These are phyloP conservation scores for Imbricaverruca yamaguchii DNA, from an alignment of 2,888 invertebrate genomes.

Conservation along the genomic window DNA sequence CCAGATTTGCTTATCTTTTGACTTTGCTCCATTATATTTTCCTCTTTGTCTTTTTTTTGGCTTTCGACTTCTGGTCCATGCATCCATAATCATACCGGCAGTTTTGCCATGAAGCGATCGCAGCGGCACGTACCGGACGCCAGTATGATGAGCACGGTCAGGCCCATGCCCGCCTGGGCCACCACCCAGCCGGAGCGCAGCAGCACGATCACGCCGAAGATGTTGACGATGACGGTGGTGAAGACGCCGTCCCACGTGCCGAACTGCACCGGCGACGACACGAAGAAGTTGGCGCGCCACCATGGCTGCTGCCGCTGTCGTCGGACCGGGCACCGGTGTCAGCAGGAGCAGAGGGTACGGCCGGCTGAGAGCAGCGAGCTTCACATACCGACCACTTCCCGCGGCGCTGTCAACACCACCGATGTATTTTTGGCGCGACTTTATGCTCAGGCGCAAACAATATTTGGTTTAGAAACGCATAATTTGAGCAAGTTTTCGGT, in stretches of 20 bases:
- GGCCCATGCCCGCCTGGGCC: slow-evolving; percentile 74
- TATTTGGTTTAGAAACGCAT: not conserved
- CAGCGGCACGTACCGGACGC: slow-evolving; percentile 29
- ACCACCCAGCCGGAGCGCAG: slow-evolving; percentile 96
- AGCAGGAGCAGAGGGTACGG: too few relatives aligned
- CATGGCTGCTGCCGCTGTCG: slow-evolving; percentile 70
- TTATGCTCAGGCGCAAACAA: too few relatives aligned
- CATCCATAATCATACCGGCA: not conserved
- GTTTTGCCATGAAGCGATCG: not conserved
- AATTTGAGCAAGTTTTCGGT: not conserved
- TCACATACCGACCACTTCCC: not conserved
- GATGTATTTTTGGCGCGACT: not conserved
- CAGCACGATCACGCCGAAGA: slow-evolving; percentile 96
- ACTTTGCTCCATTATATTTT: too few relatives aligned
- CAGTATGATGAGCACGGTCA: slow-evolving; percentile 67
- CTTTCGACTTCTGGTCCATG: not conserved
- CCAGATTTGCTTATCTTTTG: too few relatives aligned
- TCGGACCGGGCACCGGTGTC: not conserved
- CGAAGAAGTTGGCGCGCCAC: slow-evolving; percentile 96
- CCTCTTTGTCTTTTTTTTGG: too few relatives aligned
- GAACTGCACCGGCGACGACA: slow-evolving; percentile 90
- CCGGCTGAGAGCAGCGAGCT: not conserved
- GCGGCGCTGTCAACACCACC: not conserved
- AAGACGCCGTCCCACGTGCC: slow-evolving; percentile 98
- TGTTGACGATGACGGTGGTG: slow-evolving; percentile 93